Percentiles rank a stretch among this genome's conserved stretches.
Evolutionary conservation across 2,797 vertebrate genomes (phyloP).

Genomic region (Presbytis comata): DNA sequence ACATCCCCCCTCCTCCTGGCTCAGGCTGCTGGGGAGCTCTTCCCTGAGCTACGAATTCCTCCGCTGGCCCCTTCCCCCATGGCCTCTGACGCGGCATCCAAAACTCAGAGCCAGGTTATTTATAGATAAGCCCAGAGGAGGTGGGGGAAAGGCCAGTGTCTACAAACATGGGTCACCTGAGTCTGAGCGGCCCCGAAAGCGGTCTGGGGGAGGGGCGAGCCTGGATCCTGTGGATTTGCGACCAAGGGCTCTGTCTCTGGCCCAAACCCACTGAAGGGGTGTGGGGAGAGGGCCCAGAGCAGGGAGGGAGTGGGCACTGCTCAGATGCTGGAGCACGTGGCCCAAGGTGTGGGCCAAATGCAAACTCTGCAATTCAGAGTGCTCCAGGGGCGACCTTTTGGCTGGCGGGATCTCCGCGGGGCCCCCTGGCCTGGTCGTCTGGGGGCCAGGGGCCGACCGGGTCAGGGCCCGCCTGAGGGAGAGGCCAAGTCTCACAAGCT

Average conservation of each 20-base stretch:
- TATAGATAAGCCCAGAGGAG: constrained; percentile 44
- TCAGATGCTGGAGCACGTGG: neutral
- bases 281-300: no score
- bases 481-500: neutral
- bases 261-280: neutral
- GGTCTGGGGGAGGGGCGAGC: neutral
- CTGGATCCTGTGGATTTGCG: neutral
- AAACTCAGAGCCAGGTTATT: constrained; percentile 63
- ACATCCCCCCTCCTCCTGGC: neutral
- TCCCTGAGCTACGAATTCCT: neutral
- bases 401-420: neutral
- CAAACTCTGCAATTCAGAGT: constrained; percentile 47
- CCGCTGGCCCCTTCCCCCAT: constrained; percentile 39
- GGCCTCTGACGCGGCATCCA: constrained; percentile 9
- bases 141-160: constrained; percentile 39
- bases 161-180: constrained; percentile 56
- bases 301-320: neutral
- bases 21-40: neutral
- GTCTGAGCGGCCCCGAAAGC: neutral
- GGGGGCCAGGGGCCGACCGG: neutral
- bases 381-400: neutral
- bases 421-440: neutral
- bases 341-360: neutral
- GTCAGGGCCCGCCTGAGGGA: neutral
- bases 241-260: neutral